Percentiles rank a stretch among this genome's conserved stretches.
These are phyloP conservation scores for Bruchidius siliquastri DNA, from an alignment of 2,888 invertebrate species.

Conservation along the genomic window DNA sequence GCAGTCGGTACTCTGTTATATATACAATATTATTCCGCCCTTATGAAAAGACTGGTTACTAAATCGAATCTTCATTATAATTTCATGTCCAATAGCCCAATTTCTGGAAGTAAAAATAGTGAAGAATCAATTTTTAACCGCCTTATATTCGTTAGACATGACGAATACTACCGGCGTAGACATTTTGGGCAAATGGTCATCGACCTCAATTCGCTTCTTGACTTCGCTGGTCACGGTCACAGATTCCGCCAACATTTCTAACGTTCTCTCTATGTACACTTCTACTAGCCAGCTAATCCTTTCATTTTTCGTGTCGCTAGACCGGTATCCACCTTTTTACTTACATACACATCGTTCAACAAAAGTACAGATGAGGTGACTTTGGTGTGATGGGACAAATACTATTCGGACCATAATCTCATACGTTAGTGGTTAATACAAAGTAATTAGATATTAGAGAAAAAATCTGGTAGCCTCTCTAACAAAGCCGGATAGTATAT, in stretches of 20 bases:
- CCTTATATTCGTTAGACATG: not conserved
- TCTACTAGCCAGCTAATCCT: not conserved
- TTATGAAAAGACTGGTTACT: no score
- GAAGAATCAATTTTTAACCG: not conserved
- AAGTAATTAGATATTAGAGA: no score
- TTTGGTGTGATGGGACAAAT: no score
- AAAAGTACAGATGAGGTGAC: not conserved
- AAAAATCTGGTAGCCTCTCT: no score
- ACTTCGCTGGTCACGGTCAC: not conserved
- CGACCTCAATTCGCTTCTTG: constrained; percentile 14
- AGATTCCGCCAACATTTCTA: not conserved
- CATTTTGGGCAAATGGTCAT: constrained; percentile 20
- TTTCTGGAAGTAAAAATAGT: no score
- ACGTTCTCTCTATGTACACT: not conserved
- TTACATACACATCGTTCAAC: not conserved
- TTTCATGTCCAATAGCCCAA: no score
- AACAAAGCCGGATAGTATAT: no score
- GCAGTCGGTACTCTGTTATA: no score
- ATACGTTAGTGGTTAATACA: no score
- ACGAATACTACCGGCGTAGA: constrained; percentile 7
- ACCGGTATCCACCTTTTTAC: not conserved
- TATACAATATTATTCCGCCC: no score
- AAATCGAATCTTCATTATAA: not conserved
- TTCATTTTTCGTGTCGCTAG: not conserved
- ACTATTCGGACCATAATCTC: no score